A percentile compares a stretch with the other conserved stretches of the same genome.
phyloP scores from a whole-genome alignment of 2,797 vertebrate genomes.

The Trachops cirrhosus region DNA sequence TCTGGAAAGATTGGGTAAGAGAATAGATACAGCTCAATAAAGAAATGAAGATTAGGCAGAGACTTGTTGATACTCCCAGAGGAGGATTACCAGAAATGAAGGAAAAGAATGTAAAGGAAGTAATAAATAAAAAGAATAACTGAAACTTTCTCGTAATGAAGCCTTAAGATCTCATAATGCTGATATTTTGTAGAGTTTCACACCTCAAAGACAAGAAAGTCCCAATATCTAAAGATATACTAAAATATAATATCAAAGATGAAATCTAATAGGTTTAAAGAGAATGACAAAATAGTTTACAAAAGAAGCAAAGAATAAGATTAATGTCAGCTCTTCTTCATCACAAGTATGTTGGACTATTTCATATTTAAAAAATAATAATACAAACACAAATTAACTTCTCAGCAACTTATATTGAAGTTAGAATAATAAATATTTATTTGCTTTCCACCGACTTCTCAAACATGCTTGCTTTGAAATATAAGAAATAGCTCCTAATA shows the following conservation, averaged over 20 bases:
- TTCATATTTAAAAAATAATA: not conserved
- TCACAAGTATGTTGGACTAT: not conserved
- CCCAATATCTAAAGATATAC: not conserved
- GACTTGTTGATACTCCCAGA: not conserved
- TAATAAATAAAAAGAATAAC: not conserved
- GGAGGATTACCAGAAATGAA: not conserved
- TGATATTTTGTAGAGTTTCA: not conserved
- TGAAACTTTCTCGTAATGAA: not conserved
- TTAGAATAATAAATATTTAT: not conserved
- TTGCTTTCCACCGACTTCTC: not conserved
- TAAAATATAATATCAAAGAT: not conserved
- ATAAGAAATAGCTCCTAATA: not conserved
- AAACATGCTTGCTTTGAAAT: not conserved
- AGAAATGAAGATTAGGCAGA: not conserved
- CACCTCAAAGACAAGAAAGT: not conserved
- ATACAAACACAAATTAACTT: not conserved
- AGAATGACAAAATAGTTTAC: not conserved
- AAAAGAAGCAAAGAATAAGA: not conserved
- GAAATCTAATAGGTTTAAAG: not conserved
- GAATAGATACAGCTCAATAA: not conserved
- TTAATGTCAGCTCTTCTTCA: not conserved
- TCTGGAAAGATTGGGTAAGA: not conserved
- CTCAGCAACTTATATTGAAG: not conserved
- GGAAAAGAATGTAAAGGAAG: not conserved
- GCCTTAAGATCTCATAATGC: not conserved